phyloP scores from a whole-genome alignment of 2,888 invertebrate genomes.

The Mythimna ferrago region DNA sequence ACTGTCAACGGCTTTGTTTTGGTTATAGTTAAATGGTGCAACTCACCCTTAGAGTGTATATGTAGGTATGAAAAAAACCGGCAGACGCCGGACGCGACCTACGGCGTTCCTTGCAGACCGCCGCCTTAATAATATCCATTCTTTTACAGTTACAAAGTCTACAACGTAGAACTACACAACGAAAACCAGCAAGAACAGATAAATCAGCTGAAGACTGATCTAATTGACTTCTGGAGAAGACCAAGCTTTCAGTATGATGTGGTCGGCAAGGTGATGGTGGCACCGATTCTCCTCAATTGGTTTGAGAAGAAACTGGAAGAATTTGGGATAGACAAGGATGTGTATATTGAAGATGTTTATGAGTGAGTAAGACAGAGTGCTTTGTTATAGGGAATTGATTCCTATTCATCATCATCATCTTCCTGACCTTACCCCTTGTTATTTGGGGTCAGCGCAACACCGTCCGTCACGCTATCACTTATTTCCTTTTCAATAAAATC shows the following conservation, averaged over 20 bases:
- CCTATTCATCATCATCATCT: no score
- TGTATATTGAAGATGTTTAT: constrained; percentile 78
- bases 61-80: no score
- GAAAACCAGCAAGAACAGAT: constrained; percentile 73
- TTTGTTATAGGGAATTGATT: no score
- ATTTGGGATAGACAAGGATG: constrained; percentile 69
- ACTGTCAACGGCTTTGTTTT: no score
- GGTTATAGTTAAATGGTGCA: no score
- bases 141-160: constrained; percentile 78
- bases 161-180: constrained; percentile 72
- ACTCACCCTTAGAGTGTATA: no score
- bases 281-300: constrained; percentile 76
- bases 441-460: no score
- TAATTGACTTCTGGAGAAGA: constrained; percentile 77
- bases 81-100: no score
- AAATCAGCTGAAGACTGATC: constrained; percentile 71
- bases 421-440: no score
- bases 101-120: no score
- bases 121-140: not conserved
- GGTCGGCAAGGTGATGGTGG: constrained; percentile 79
- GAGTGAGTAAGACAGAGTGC: constrained; percentile 70
- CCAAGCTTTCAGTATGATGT: constrained; percentile 75
- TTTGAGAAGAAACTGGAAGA: constrained; percentile 77
- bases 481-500: no score
- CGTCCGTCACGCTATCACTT: no score